phyloP scores from a whole-genome alignment of 2,888 invertebrate genomes.

The Drosophila monieri region DNA sequence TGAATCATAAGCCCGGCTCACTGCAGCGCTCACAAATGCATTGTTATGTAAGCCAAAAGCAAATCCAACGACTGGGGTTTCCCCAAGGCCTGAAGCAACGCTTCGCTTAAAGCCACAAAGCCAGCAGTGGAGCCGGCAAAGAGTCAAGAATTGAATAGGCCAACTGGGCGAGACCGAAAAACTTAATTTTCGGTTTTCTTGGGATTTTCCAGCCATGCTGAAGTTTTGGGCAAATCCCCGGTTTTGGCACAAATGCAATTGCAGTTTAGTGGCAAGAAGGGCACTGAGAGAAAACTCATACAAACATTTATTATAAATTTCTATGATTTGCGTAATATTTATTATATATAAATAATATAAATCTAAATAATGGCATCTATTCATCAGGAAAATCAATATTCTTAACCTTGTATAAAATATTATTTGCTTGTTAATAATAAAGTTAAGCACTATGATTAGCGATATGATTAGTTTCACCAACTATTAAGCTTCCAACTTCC shows the following conservation, averaged over 20 bases:
- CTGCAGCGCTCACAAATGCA: slow-evolving; percentile 58
- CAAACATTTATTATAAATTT: not conserved
- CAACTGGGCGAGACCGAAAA: slow-evolving; percentile 19
- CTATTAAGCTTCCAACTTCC: too few relatives aligned
- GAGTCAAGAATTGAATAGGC: slow-evolving; percentile 42
- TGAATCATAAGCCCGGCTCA: slow-evolving; percentile 57
- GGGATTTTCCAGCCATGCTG: slow-evolving; percentile 55
- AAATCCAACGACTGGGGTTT: slow-evolving; percentile 61
- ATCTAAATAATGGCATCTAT: too few relatives aligned
- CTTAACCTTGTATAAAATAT: too few relatives aligned
- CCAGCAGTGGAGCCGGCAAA: slow-evolving; percentile 53
- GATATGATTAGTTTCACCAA: too few relatives aligned
- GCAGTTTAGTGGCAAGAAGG: slow-evolving; percentile 9
- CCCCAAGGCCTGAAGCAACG: slow-evolving; percentile 64
- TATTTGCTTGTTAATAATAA: too few relatives aligned
- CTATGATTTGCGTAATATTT: not conserved
- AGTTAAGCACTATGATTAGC: too few relatives aligned
- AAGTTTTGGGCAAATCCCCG: slow-evolving; percentile 57
- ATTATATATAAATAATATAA: too few relatives aligned
- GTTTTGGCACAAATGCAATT: slow-evolving; percentile 49
- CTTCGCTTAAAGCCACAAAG: slow-evolving; percentile 45
- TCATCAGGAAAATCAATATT: too few relatives aligned
- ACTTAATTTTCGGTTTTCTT: slow-evolving; percentile 30
- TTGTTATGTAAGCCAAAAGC: slow-evolving; percentile 63
- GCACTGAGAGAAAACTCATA: not conserved